A percentile compares a stretch with the other conserved stretches of the same genome.
Evolutionary conservation across 1,140 invertebrate species (phyloP).

Genomic region (Drosophila bocqueti): DNA sequence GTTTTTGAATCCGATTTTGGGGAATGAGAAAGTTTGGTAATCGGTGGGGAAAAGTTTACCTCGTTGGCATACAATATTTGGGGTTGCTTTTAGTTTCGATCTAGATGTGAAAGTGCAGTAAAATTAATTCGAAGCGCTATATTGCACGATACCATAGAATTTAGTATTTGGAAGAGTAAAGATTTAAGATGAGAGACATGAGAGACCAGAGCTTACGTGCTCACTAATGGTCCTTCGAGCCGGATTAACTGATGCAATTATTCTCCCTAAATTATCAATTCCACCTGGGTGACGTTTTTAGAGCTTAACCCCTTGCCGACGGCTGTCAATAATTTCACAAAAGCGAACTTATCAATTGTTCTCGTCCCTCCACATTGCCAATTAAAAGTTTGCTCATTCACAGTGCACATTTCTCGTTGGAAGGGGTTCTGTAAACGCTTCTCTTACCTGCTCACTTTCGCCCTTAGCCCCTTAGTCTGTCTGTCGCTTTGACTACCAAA

Average conservation of each 20-base stretch:
- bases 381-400: constrained; percentile 38
- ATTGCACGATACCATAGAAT: neutral
- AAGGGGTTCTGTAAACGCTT: constrained; percentile 7
- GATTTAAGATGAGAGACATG: neutral
- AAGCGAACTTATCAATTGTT: constrained; percentile 19
- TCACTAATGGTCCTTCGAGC: neutral
- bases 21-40: constrained; percentile 42
- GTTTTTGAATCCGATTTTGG: constrained; percentile 44
- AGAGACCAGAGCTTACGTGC: neutral
- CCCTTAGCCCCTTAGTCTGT: constrained; percentile 1
- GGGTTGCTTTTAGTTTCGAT: constrained; percentile 5
- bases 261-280: neutral
- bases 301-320: neutral
- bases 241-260: neutral
- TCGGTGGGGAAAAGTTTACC: constrained; percentile 30
- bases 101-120: neutral
- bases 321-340: constrained; percentile 8
- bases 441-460: constrained; percentile 1
- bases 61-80: constrained; percentile 16
- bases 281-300: neutral
- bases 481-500: constrained; percentile 37
- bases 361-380: constrained; percentile 22
- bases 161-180: neutral
- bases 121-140: neutral
- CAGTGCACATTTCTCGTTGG: neutral